Evolutionary conservation across 1,140 invertebrate species (phyloP), one percentile per base, ranked within the genome.

Genomic region (Bombus difficillimus): DNA sequence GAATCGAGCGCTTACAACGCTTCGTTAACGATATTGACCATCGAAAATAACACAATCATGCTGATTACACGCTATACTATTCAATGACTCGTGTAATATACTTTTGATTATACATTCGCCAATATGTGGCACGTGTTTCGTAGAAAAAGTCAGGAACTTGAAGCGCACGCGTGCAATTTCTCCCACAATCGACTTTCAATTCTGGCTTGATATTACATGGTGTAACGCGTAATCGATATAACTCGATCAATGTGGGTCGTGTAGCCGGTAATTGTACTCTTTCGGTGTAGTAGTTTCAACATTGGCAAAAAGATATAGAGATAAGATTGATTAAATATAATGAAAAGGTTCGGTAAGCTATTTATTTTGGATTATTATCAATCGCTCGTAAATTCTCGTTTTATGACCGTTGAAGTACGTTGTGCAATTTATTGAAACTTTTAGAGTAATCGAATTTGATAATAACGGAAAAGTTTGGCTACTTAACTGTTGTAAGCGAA

Each of bases 151-250:
- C 25, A 28, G 1, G 3, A 32, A 9, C 8, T n/a, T 22, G 6
- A 32, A 22, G 2, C 15, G n/a, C 1, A 3, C n/a, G 25, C 22
- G 43, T 9, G 32, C 43, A 32, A 71, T 84, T 79, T 76, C 62
- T 15, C 25, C 32, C 28, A 53, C 28, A 3, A n/a, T 59, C 32
- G 22, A 1, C 6, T 73, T 53, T 80, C 77, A 39, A 73, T 80
- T 80, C 53, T 9, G 22, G 18, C 59, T 18, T 8, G n/a, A 4
- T 71, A 71, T 62, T 80, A 71, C n/a, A 25, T 28, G 25, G 6
- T 37, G 41, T 83, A 66, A 77, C 64, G 18, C 25, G 62, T 77
- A 77, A 77, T 77, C 73, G 10, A 64, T n/a, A 10, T 41, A 57
- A 83, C 25, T n/a, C 41, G 81, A 57, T 68, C 57, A 34, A 68